Conservation (phyloP, 2,888 invertebrate species). For the Magallana nippona region DNA sequence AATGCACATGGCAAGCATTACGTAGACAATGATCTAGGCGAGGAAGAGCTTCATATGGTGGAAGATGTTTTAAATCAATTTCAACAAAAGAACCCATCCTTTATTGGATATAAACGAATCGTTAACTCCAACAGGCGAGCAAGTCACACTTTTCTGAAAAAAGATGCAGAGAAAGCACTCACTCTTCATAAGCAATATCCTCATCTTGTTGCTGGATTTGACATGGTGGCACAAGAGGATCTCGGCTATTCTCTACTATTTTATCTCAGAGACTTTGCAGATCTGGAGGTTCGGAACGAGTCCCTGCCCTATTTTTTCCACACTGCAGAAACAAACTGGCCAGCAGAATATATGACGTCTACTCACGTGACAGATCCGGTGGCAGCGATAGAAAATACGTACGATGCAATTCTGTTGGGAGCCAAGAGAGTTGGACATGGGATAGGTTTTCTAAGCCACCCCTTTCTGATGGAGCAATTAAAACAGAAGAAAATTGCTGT, state of each 20-base stretch:
- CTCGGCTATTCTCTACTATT: constrained; percentile 53
- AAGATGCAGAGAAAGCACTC: constrained; percentile 42
- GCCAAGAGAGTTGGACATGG: constrained; percentile 58
- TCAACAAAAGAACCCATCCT: constrained; percentile 46
- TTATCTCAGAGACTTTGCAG: constrained; percentile 52
- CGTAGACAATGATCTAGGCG: constrained; percentile 49
- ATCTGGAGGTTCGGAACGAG: constrained; percentile 16
- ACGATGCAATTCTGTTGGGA: constrained; percentile 54
- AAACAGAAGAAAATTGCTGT: constrained; percentile 51
- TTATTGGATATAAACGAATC: constrained; percentile 55
- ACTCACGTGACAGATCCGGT: constrained; percentile 51
- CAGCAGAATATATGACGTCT: constrained; percentile 53
- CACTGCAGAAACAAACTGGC: constrained; percentile 57
- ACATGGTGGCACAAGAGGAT: constrained; percentile 54
- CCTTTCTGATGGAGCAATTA: constrained; percentile 53
- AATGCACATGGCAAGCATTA: constrained; percentile 44
- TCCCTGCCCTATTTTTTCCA: constrained; percentile 55
- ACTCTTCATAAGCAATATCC: constrained; percentile 48
- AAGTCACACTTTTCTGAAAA: neutral
- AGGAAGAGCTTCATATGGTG: constrained; percentile 43
- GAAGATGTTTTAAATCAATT: constrained; percentile 44
- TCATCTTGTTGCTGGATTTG: constrained; percentile 51
- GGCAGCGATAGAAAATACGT: constrained; percentile 50
- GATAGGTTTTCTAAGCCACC: constrained; percentile 53
- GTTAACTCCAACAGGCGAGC: constrained; percentile 44